Evolutionary conservation across 1,140 invertebrate species (phyloP).

Genomic region (Bombus terrestris): DNA sequence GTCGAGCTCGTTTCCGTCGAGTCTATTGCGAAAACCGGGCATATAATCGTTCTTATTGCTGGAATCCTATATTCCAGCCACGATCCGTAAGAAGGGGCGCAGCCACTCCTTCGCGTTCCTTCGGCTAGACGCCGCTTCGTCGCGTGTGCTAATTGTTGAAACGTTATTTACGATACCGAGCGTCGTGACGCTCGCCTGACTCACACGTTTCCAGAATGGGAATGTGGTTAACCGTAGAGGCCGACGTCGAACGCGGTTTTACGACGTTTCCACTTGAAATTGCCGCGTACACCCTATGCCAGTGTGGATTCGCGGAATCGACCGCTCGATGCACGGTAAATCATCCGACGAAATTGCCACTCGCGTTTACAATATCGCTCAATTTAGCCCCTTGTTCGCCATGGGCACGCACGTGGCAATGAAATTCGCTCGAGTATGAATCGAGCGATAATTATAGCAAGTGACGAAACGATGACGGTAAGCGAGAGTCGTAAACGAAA

Average conservation of each 20-base stretch:
- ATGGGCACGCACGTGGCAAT: constrained; percentile 1
- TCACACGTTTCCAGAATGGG: constrained; percentile 66
- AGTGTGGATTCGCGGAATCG: constrained; percentile 38
- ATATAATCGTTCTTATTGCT: constrained; percentile 65
- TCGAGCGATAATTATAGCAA: not conserved
- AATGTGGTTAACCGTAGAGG: constrained; percentile 63
- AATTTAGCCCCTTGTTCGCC: not conserved
- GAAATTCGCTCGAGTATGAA: not conserved
- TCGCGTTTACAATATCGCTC: constrained; percentile 27
- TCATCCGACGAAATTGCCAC: constrained; percentile 30
- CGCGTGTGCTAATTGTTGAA: constrained; percentile 70
- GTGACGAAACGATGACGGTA: not conserved
- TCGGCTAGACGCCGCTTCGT: constrained; percentile 21
- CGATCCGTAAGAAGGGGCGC: constrained; percentile 34
- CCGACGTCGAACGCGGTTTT: constrained; percentile 58
- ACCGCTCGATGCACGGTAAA: constrained; percentile 9
- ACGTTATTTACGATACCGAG: constrained; percentile 71
- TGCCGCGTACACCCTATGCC: constrained; percentile 10
- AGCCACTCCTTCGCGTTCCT: constrained; percentile 27
- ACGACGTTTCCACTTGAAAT: constrained; percentile 52
- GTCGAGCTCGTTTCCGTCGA: not conserved
- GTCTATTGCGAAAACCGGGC: not conserved
- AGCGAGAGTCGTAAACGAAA: not conserved
- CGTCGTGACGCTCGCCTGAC: constrained; percentile 50
- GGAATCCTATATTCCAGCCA: constrained; percentile 68